Percentiles rank a stretch among this genome's conserved stretches.
Evolutionary conservation across 2,113 vertebrate genomes (phyloP).

Genomic region (Xenotilapia flavipinnis): DNA sequence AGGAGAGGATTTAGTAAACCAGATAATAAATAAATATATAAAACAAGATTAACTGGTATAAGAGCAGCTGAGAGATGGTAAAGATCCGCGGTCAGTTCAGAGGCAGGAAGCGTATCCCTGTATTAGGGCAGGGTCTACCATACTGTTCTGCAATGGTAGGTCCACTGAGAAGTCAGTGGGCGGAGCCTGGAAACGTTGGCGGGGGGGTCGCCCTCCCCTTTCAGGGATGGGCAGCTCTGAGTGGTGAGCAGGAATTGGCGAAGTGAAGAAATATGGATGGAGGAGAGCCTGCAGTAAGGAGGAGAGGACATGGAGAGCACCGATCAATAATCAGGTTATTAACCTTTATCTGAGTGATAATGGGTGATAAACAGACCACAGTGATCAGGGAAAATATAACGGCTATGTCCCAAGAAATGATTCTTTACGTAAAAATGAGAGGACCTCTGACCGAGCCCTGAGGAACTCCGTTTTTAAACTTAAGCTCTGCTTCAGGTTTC

Average conservation of each 20-base stretch:
- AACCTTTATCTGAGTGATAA: not conserved
- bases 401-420: not conserved
- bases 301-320: not conserved
- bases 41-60: not conserved
- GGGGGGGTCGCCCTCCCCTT: constrained; percentile 65
- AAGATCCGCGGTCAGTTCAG: not conserved
- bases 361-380: not conserved
- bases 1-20: not conserved
- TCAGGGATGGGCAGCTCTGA: constrained; percentile 84
- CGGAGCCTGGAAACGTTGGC: constrained; percentile 67
- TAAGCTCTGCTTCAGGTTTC: not conserved
- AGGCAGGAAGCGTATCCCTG: constrained; percentile 47
- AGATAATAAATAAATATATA: not conserved
- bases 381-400: not conserved
- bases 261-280: constrained; percentile 83
- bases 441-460: not conserved
- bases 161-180: constrained; percentile 78
- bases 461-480: not conserved
- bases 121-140: constrained; percentile 74
- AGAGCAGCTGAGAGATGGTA: not conserved
- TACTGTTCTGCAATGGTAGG: constrained; percentile 72
- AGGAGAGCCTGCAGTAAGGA: constrained; percentile 76
- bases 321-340: not conserved
- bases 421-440: not conserved
- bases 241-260: constrained; percentile 83